phyloP scores from a whole-genome alignment of 2,113 vertebrate species.

The Hipposideros armiger region DNA sequence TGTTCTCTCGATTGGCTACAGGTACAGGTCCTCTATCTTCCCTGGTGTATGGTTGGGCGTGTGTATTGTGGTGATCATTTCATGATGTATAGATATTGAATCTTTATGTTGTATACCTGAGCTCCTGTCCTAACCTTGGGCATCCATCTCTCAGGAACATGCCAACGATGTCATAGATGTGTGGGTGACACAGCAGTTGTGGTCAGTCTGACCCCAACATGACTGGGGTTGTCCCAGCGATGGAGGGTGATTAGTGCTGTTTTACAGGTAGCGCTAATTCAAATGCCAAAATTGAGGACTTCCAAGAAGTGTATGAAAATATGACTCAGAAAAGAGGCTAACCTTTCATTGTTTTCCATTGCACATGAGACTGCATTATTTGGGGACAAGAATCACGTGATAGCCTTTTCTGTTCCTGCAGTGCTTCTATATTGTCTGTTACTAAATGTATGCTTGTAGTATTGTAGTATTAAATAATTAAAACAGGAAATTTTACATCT shows the following conservation, averaged over 20 bases:
- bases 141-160: not conserved
- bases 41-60: not conserved
- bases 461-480: not conserved
- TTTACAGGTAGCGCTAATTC: not conserved
- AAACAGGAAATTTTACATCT: not conserved
- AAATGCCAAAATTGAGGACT: not conserved
- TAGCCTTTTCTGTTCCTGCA: not conserved
- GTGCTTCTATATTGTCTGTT: not conserved
- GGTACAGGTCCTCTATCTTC: slow-evolving; percentile 90
- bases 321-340: not conserved
- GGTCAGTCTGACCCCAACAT: not conserved
- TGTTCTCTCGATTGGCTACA: slow-evolving; percentile 96
- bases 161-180: not conserved
- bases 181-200: not conserved
- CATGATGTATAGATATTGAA: not conserved
- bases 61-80: not conserved
- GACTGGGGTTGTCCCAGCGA: not conserved
- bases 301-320: not conserved
- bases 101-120: not conserved
- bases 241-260: not conserved
- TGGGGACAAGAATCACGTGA: not conserved
- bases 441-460: not conserved
- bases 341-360: not conserved
- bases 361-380: not conserved
- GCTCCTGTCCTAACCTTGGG: not conserved